These are phyloP conservation scores for Bradypus variegatus DNA, from an alignment of 2,797 vertebrate species.

Conservation along the genomic window DNA sequence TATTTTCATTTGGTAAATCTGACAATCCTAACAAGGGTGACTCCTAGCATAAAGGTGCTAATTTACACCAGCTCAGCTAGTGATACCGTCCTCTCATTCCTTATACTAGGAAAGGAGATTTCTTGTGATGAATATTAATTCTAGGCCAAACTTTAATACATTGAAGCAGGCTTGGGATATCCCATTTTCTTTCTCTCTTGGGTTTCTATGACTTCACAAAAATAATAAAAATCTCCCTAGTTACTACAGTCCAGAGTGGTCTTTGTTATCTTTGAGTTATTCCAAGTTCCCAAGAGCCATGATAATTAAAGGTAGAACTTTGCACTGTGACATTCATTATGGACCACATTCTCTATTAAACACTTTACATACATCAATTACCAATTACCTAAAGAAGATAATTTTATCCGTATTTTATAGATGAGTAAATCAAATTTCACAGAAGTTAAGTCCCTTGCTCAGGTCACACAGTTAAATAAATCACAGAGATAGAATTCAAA, in stretches of 20 bases:
- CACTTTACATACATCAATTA: not conserved
- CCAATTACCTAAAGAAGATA: not conserved
- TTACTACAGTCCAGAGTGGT: not conserved
- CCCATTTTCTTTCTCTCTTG: not conserved
- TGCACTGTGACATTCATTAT: not conserved
- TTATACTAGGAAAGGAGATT: not conserved
- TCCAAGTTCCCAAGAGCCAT: not conserved
- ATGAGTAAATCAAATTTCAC: not conserved
- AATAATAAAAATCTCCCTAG: not conserved
- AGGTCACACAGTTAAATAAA: not conserved
- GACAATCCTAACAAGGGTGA: not conserved
- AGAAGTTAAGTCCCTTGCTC: not conserved
- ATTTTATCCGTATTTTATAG: not conserved
- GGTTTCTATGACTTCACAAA: not conserved
- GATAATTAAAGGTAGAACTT: not conserved
- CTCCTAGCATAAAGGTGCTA: not conserved
- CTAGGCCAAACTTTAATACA: not conserved
- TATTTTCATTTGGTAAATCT: not conserved
- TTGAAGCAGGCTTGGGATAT: not conserved
- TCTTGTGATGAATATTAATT: not conserved
- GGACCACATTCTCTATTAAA: not conserved
- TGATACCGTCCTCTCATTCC: not conserved
- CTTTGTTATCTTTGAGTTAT: not conserved
- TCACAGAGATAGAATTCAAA: not conserved
- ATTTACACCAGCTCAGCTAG: not conserved